A percentile compares a stretch with the other conserved stretches of the same genome.
phyloP scores from a whole-genome alignment of 2,113 vertebrate genomes.

The Cacatua alba region DNA sequence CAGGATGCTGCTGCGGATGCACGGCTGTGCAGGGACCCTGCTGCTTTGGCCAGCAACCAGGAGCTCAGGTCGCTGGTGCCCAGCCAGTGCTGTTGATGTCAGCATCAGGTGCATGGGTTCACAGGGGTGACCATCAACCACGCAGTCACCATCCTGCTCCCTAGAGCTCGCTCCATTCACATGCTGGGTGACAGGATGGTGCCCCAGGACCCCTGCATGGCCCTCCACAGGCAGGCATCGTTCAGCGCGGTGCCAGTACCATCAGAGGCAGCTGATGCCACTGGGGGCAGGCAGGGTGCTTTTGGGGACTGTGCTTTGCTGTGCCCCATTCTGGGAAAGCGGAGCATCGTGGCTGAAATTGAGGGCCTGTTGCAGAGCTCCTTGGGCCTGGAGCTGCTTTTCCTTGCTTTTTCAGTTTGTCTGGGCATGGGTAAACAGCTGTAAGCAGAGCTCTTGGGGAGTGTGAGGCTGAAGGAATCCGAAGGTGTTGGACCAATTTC shows the following conservation, averaged over 20 bases:
- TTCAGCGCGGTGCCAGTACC: neutral
- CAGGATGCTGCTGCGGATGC: neutral
- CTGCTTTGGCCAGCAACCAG: neutral
- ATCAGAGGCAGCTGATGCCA: fast-evolving
- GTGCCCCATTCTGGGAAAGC: neutral
- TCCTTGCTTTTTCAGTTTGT: neutral
- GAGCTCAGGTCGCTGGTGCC: neutral
- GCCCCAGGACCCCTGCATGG: neutral
- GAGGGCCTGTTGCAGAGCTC: neutral
- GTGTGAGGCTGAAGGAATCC: neutral
- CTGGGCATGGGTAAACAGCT: neutral
- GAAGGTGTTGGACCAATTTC: neutral
- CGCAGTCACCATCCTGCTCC: neutral
- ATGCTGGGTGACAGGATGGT: fast-evolving
- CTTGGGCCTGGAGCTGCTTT: neutral
- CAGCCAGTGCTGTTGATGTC: neutral
- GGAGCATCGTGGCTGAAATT: neutral
- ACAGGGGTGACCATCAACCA: neutral
- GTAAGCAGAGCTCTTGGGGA: neutral
- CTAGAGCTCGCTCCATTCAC: fast-evolving
- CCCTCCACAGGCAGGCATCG: neutral
- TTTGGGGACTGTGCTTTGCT: neutral
- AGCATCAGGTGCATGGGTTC: neutral
- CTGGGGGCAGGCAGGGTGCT: neutral
- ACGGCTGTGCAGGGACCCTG: neutral